Evolutionary conservation across 2,113 vertebrate genomes (phyloP), one percentile per base, ranked within the genome.

Genomic region (Telmatochromis sp.): DNA sequence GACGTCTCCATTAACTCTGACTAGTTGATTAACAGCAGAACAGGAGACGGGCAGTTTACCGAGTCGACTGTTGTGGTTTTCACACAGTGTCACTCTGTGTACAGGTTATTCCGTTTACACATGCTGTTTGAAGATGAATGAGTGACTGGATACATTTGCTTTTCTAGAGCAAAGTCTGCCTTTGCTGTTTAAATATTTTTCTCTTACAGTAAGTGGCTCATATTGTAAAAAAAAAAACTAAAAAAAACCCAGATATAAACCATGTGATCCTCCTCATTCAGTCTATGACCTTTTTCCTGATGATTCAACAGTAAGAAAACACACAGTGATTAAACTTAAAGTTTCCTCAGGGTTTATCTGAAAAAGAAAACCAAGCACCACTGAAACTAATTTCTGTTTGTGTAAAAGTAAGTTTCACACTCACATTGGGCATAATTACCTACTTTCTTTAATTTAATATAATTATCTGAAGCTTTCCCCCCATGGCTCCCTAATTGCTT

Each of bases 21-120:
- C 91, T 90, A 90, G 93, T 88, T 94, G 92, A 95, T 94, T 92
- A 94, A 91, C 92, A 83, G 91, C 88, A 89, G 92, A 93, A 90
- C 83, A 88, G 85, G 47, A 53, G 60, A 81, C 80, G 33, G 65
- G 82, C 90, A 91, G 85, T 89, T 94, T 90, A 81, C 82, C 1
- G 31, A 91, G 94, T 93, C 84, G 19, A 91, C 93, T 80, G 75
- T 89, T 86, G 87, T 91, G 91, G 90, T 91, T 91, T 94, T 88
- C 85, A 85, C 79, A 93, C 79, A 13, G 89, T 88, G 45, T 89
- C 68, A 83, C 78, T 84, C 91, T 87, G 88, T 85, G 80, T 79
- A 54, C 84, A 78, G 63, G 82, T 91, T 87, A 92, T 92, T 88
- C 78, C 63, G 88, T 94, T 85, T 40, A 63, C 80, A 51, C 70